Evolutionary conservation across 2,797 vertebrate genomes (phyloP).

Genomic region (Oryzias dopingdopingensis): DNA sequence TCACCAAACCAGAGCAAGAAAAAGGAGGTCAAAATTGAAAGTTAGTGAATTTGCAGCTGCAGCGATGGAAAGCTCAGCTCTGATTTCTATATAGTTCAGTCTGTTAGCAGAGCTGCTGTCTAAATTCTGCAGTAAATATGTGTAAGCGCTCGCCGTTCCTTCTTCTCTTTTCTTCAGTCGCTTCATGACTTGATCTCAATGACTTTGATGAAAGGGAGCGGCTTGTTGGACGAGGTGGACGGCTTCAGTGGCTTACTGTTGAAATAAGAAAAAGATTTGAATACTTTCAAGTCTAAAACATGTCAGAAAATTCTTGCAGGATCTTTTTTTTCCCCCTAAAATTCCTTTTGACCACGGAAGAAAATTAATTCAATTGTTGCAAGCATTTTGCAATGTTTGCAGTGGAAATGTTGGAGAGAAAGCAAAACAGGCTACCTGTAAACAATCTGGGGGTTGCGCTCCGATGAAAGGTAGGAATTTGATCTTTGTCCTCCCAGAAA

Average conservation of each 20-base stretch:
- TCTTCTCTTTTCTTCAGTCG: background rate
- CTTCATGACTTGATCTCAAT: constrained; percentile 86
- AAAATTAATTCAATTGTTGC: background rate
- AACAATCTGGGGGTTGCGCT: constrained; percentile 72
- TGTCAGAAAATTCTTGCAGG: no score
- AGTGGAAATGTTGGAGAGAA: background rate
- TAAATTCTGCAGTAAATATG: constrained; percentile 12
- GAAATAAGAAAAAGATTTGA: constrained; percentile 5
- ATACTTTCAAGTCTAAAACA: no score
- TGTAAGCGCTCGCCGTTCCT: background rate
- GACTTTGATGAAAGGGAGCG: constrained; percentile 90
- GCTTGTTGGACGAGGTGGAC: constrained; percentile 79
- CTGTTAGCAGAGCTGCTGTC: constrained; percentile 21
- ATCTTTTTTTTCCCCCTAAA: background rate
- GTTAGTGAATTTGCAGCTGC: constrained; percentile 3
- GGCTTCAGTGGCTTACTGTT: constrained; percentile 80
- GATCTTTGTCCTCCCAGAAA: constrained; percentile 78
- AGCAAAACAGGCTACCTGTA: constrained; percentile 63
- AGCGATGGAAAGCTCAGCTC: constrained; percentile 22
- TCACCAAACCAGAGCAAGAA: constrained; percentile 14
- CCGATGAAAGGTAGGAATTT: constrained; percentile 62
- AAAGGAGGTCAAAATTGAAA: background rate
- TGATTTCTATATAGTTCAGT: constrained; percentile 1
- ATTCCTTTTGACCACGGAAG: background rate
- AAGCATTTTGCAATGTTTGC: background rate